A percentile compares a stretch with the other conserved stretches of the same genome.
phyloP scores from a whole-genome alignment of 2,888 invertebrate species.

The Euplexia lucipara region DNA sequence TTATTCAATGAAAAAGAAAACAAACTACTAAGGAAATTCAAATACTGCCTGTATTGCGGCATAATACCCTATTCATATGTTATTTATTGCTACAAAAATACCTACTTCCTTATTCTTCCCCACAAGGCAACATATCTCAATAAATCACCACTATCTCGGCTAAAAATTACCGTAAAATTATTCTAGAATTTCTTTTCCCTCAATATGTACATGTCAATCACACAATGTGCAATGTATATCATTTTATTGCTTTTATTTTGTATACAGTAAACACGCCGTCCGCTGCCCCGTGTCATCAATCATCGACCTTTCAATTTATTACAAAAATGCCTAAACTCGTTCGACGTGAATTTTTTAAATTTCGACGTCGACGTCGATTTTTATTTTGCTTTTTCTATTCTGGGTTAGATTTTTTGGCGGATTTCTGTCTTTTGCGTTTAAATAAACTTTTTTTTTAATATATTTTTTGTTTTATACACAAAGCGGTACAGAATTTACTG shows the following conservation, averaged over 20 bases:
- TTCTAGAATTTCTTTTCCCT: constrained; percentile 47
- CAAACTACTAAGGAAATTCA: not conserved
- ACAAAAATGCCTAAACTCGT: constrained; percentile 76
- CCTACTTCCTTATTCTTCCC: constrained; percentile 16
- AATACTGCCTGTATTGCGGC: constrained; percentile 11
- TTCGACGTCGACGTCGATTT: constrained; percentile 45
- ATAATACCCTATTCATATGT: constrained; percentile 35
- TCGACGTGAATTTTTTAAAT: constrained; percentile 66
- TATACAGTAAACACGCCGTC: constrained; percentile 58
- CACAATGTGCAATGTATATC: constrained; percentile 64
- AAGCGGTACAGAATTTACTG: not conserved
- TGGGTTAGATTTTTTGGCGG: constrained; percentile 23
- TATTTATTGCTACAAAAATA: constrained; percentile 49
- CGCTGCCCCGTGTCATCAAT: constrained; percentile 74
- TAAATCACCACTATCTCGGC: constrained; percentile 47
- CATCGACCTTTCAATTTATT: constrained; percentile 79
- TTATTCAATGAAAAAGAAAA: not conserved
- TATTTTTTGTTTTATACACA: not conserved
- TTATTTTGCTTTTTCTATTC: constrained; percentile 28
- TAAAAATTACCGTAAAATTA: constrained; percentile 47
- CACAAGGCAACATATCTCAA: constrained; percentile 28
- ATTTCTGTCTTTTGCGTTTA: constrained; percentile 20
- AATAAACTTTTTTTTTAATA: not conserved
- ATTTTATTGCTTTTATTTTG: constrained; percentile 70
- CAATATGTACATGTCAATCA: constrained; percentile 67